Conservation (phyloP, 2,113 vertebrate species). For the Chroicocephalus ridibundus region DNA sequence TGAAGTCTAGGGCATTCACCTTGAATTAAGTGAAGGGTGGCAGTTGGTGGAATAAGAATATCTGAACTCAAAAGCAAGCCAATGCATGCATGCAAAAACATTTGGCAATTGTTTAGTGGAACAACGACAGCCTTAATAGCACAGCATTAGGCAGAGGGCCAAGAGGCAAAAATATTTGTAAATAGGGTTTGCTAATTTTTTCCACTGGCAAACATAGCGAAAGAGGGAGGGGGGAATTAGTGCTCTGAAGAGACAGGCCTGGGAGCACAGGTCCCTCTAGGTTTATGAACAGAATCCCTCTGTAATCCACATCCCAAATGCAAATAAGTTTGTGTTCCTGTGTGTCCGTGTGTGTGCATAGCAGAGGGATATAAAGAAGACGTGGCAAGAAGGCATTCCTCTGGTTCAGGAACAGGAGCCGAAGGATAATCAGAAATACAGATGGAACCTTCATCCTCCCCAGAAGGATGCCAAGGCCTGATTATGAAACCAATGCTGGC, state of each 20-base stretch:
- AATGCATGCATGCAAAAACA: conserved; percentile 20
- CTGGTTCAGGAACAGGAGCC: neutral
- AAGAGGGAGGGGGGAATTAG: neutral
- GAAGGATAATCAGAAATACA: neutral
- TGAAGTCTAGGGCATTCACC: neutral
- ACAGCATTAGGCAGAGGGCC: conserved; percentile 39
- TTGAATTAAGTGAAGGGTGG: neutral
- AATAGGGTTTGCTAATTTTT: conserved; percentile 62
- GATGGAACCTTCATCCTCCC: neutral
- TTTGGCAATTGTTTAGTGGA: conserved; percentile 63
- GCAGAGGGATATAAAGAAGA: neutral
- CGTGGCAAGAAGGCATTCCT: neutral
- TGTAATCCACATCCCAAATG: neutral
- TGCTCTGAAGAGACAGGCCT: neutral
- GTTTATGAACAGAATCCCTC: neutral
- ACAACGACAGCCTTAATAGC: conserved; percentile 34
- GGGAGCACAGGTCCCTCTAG: conserved; percentile 1
- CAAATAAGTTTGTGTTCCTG: neutral
- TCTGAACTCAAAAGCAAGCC: conserved; percentile 20
- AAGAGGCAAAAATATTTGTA: conserved; percentile 64
- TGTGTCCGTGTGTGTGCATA: neutral
- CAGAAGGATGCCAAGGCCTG: neutral
- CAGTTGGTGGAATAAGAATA: neutral
- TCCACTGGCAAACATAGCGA: conserved; percentile 38
- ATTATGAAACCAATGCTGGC: neutral